Conservation (phyloP, 2,888 invertebrate species). For the Drosophila buzzatii region DNA sequence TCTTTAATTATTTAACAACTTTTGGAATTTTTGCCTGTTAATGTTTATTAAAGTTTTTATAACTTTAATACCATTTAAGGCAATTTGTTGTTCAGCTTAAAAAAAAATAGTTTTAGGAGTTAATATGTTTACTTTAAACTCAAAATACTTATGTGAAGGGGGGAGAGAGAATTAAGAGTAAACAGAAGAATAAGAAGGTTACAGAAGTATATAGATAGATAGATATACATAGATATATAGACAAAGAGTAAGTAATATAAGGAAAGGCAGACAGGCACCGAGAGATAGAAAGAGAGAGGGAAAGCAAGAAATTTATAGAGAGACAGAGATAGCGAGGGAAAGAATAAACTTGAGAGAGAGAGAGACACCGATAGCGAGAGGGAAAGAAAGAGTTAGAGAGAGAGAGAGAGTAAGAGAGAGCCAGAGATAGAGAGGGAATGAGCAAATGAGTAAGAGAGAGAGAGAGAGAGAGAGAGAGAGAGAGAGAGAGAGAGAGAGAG, state of each 20-base stretch:
- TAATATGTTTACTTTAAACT: background rate
- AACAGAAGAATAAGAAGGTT: too few species aligned
- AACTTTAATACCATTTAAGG: background rate
- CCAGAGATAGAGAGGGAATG: too few species aligned
- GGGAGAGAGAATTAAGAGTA: background rate
- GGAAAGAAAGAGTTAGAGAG: background rate
- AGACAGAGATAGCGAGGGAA: background rate
- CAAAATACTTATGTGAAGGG: background rate
- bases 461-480: too few species aligned
- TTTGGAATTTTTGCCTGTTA: background rate
- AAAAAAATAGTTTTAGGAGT: background rate
- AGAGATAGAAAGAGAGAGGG: background rate
- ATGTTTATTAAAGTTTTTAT: background rate
- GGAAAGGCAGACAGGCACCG: background rate
- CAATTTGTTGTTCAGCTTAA: background rate
- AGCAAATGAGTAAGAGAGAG: too few species aligned
- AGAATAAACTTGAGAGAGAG: background rate
- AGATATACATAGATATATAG: too few species aligned
- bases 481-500: too few species aligned
- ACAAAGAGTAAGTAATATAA: background rate
- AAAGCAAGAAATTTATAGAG: background rate
- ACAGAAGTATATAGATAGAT: background rate
- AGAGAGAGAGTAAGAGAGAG: too few species aligned
- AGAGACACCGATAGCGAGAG: background rate
- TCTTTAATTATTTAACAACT: slow-evolving; percentile 3